Evolutionary conservation across 1,140 invertebrate genomes (phyloP).

Genomic region (Tetranychus urticae): DNA sequence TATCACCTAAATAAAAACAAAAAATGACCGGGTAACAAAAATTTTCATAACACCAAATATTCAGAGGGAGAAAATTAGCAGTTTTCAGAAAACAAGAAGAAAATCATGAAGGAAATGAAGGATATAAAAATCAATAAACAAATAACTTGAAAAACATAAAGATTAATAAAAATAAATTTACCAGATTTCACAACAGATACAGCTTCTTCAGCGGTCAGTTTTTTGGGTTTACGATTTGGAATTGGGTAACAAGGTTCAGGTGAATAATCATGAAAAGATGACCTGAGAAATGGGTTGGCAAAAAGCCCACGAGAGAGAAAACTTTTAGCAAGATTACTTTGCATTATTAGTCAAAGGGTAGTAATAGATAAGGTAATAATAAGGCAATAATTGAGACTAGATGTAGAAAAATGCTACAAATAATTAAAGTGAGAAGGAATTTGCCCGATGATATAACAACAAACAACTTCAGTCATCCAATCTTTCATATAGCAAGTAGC

Average conservation of each 20-base stretch:
- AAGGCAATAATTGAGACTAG: too few species aligned
- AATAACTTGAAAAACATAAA: neutral
- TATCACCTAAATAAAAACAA: slow-evolving; percentile 32
- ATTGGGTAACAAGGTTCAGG: slow-evolving; percentile 7
- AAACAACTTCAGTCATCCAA: too few species aligned
- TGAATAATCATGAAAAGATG: neutral
- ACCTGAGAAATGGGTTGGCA: neutral
- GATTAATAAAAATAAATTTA: slow-evolving; percentile 14
- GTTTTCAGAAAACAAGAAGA: neutral
- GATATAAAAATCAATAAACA: neutral
- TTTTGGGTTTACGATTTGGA: slow-evolving; percentile 4
- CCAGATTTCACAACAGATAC: slow-evolving; percentile 10
- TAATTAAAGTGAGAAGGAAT: too few species aligned
- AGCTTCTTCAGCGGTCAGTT: slow-evolving; percentile 8
- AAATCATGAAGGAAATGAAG: neutral
- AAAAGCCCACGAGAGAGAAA: too few species aligned
- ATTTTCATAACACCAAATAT: neutral
- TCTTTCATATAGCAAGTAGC: too few species aligned
- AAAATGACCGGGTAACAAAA: neutral
- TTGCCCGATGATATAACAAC: too few species aligned
- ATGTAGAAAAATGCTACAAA: too few species aligned
- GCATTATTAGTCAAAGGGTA: too few species aligned
- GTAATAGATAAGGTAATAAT: too few species aligned
- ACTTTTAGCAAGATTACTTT: too few species aligned
- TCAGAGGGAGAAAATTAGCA: neutral